Conservation (phyloP, 2,113 vertebrate genomes). For the Notarius quadriscutis region DNA sequence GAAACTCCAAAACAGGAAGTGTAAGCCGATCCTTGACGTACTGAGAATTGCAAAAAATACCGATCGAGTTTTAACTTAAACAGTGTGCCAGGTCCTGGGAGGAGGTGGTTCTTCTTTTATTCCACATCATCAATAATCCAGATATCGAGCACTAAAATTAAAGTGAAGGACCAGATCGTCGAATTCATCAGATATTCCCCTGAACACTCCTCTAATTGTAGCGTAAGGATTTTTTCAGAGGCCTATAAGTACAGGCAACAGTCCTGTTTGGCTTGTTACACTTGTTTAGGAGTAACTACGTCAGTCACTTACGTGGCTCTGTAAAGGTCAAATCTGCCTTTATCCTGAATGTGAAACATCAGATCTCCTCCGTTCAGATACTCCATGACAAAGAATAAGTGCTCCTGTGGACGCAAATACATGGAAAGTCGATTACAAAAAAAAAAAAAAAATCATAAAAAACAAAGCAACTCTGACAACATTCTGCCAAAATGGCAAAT, state of each 20-base stretch:
- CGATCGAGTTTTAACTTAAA: not conserved
- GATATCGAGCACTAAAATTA: not conserved
- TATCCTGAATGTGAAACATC: constrained; percentile 99
- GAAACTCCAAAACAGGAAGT: not conserved
- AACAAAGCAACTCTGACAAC: not conserved
- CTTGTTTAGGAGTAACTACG: not conserved
- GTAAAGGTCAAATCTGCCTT: constrained; percentile 93
- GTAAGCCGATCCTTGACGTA: not conserved
- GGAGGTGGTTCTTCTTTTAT: not conserved
- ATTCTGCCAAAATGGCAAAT: not conserved
- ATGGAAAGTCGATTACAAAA: too few species aligned
- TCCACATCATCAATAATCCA: not conserved
- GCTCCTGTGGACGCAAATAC: constrained; percentile 76
- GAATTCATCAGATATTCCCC: not conserved
- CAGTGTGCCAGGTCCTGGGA: not conserved
- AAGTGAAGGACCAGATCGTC: not conserved
- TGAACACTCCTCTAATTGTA: not conserved
- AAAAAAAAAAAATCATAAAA: too few species aligned
- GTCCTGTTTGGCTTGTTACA: not conserved
- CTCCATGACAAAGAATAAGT: constrained; percentile 99
- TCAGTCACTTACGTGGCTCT: constrained; percentile 82
- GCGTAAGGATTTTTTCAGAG: not conserved
- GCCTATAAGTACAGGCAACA: not conserved
- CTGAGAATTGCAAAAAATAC: not conserved
- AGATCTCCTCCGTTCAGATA: constrained; percentile 96